Percentiles rank a stretch among this genome's conserved stretches.
phyloP scores from a whole-genome alignment of 2,888 invertebrate species.

The Romanomermis culicivorax region DNA sequence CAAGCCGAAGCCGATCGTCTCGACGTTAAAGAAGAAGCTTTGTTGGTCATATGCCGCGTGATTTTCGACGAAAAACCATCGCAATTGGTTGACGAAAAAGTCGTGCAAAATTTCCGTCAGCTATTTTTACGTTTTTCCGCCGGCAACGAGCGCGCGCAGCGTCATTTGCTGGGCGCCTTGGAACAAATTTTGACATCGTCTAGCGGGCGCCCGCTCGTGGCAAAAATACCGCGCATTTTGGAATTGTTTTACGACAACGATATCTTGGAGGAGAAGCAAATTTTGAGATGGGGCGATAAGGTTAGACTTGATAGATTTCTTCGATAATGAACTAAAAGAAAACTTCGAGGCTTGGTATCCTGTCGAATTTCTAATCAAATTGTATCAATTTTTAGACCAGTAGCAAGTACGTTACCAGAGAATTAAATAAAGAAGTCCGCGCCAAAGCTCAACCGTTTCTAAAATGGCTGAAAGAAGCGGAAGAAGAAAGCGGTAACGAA shows the following conservation, averaged over 20 bases:
- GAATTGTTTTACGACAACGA: conserved; percentile 83
- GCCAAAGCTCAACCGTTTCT: conserved; percentile 76
- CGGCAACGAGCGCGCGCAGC: conserved; percentile 33
- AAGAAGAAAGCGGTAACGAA: conserved; percentile 59
- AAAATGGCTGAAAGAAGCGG: conserved; percentile 77
- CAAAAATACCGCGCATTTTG: conserved; percentile 65
- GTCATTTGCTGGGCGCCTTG: conserved; percentile 76
- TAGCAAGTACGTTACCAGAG: conserved; percentile 76
- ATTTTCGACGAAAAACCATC: conserved; percentile 38
- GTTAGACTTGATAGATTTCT: conserved; percentile 35
- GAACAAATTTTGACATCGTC: conserved; percentile 41
- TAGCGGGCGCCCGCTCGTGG: conserved; percentile 47
- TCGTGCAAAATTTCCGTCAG: not conserved
- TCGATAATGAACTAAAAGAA: not conserved
- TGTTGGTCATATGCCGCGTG: conserved; percentile 74
- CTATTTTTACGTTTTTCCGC: conserved; percentile 18
- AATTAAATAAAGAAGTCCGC: conserved; percentile 64
- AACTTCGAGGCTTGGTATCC: too few species aligned
- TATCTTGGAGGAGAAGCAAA: conserved; percentile 74
- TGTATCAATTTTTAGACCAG: conserved; percentile 28
- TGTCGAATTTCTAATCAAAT: not conserved
- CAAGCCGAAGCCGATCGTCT: conserved; percentile 63
- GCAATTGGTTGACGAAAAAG: not conserved
- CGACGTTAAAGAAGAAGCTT: conserved; percentile 79
- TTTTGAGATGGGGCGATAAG: conserved; percentile 86